Base-by-base conservation (phyloP, 2,797 vertebrate genomes). In the Hyperoplus lanceolatus region DNA sequence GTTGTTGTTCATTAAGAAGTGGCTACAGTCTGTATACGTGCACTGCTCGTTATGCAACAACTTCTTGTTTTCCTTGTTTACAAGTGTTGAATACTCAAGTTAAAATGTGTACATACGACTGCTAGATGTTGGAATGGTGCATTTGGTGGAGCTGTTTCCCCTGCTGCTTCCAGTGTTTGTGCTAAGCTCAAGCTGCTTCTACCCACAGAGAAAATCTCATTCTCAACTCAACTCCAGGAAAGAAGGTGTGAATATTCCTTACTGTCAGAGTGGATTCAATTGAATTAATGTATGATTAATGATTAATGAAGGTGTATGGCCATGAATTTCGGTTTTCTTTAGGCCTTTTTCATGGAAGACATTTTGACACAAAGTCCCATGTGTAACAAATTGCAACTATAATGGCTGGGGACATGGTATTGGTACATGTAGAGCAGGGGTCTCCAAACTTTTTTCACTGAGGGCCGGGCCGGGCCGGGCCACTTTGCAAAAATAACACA, bases 41-140 rank as follows among this genome's bases (percentile, higher is more conserved):
- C 49, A 70, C 46, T 21, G 36, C 46, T 58, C 1, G 6, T 70
- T 59, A 15, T 14, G 48, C 46, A 15, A 58, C 8, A 59, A 2
- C 13, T 41, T 43, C 7, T 51, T 51, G 50, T 58, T 73, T 79
- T 55, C 54, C 45, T 1, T 66, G 53, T 73, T 61, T 51, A 18
- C 45, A 56, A 38, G 77, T 55, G 48, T 64, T 68, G 43, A 14
- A 63, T 13, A 77, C 38, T 45, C 38, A 63, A 41, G 11, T 43
- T 39, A 9, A 11, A 45, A 8, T 45, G 46, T 54, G 21, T 18
- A 48, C 48, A 41, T 46, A 11, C 12, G 51, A 51, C 15, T 9
- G n/a, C 42, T 64, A 38, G 2, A 48, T 53, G n/a, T n/a, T n/a
- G 18, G 38, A 57, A 10, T 57, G 38, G 11, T 48, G 42, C 49